phyloP scores from a whole-genome alignment of 2,113 vertebrate species.

The Xiphophorus couchianus region DNA sequence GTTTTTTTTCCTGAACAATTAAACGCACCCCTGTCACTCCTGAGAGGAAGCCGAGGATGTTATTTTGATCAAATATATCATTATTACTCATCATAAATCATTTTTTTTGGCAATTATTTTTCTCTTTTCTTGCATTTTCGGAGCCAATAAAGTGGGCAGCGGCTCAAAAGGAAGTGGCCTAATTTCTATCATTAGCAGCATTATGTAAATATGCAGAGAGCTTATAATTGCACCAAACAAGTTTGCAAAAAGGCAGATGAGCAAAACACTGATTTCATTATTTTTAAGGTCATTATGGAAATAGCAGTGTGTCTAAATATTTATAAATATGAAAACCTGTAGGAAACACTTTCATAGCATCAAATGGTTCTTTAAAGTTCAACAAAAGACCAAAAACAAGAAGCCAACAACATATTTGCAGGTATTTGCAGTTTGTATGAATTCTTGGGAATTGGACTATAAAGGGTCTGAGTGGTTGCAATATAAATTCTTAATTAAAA shows the following conservation, averaged over 20 bases:
- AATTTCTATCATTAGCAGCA: conserved; percentile 60
- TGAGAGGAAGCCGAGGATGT: conserved; percentile 26
- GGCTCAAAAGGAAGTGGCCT: conserved; percentile 45
- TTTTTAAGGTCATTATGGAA: conserved; percentile 41
- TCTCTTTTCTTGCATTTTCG: conserved; percentile 51
- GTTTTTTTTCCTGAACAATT: conserved; percentile 57
- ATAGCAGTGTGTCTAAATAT: conserved; percentile 35
- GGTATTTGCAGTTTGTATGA: too few species aligned
- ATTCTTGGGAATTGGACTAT: neutral
- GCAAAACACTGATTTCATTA: conserved; percentile 46
- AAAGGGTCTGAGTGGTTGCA: neutral
- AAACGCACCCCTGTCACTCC: conserved; percentile 45
- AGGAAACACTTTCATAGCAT: conserved; percentile 10
- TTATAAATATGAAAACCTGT: conserved; percentile 18
- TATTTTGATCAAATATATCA: conserved; percentile 71
- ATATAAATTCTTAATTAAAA: neutral
- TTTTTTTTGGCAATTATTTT: conserved; percentile 53
- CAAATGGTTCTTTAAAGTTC: conserved; percentile 18
- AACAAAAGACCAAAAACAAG: conserved; percentile 2
- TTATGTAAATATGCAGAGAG: conserved; percentile 72
- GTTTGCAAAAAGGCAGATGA: conserved; percentile 16
- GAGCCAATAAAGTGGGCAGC: conserved; percentile 50
- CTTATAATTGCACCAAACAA: conserved; percentile 65
- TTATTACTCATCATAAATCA: conserved; percentile 61
- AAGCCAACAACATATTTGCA: neutral